Percentiles rank a stretch among this genome's conserved stretches.
These are phyloP conservation scores for Acestrorhynchus altus DNA, from an alignment of 2,797 vertebrate species.

Conservation along the genomic window DNA sequence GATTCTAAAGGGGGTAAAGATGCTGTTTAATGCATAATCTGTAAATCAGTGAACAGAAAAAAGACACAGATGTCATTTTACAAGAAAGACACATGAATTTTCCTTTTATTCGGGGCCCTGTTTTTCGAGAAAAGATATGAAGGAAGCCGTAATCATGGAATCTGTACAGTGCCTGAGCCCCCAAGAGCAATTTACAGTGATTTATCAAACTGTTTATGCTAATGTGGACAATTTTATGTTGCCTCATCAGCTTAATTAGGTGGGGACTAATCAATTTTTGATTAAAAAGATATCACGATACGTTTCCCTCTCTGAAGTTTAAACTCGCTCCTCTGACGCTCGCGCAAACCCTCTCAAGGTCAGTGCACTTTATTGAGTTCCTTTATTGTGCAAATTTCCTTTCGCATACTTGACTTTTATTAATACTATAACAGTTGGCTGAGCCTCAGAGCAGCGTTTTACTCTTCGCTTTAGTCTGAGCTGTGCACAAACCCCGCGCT, in stretches of 20 bases:
- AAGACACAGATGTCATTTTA: no score
- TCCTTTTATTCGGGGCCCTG: slow-evolving; percentile 11
- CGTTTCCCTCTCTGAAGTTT: slow-evolving; percentile 7
- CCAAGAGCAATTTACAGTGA: slow-evolving; percentile 41
- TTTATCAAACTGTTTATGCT: slow-evolving; percentile 63
- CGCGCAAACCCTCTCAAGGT: slow-evolving; percentile 30
- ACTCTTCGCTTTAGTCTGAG: neutral
- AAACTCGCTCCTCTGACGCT: neutral
- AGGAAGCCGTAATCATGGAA: slow-evolving; percentile 21
- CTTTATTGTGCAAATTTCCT: neutral
- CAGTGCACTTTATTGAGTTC: slow-evolving; percentile 3
- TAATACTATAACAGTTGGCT: slow-evolving; percentile 2
- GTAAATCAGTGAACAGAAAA: no score
- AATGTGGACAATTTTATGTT: slow-evolving; percentile 60
- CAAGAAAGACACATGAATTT: neutral
- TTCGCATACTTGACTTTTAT: slow-evolving; percentile 28
- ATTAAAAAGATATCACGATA: slow-evolving; percentile 32
- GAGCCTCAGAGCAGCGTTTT: neutral
- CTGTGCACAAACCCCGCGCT: slow-evolving; percentile 3
- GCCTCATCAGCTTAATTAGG: slow-evolving; percentile 70
- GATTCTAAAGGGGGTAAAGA: no score
- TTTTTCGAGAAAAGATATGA: neutral
- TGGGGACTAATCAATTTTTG: slow-evolving; percentile 64
- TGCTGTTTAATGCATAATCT: no score
- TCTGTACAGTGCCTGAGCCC: slow-evolving; percentile 6